A percentile compares a stretch with the other conserved stretches of the same genome.
Conservation (phyloP, 2,113 vertebrate genomes). For the Jaculus jaculus region DNA sequence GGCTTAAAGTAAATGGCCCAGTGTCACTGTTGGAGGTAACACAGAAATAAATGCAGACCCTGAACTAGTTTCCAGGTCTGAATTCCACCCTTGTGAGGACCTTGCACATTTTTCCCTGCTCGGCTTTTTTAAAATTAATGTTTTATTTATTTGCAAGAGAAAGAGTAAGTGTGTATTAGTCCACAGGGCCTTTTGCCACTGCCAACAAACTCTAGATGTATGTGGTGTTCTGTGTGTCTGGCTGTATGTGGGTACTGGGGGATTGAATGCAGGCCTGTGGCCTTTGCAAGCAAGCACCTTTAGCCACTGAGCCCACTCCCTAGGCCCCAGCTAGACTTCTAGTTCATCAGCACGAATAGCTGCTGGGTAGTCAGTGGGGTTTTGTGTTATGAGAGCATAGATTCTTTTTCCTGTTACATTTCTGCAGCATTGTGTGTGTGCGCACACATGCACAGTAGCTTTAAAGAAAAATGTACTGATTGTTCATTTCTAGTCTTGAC, state of each 20-base stretch:
- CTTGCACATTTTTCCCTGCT: neutral
- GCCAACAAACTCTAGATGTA: too few relatives aligned
- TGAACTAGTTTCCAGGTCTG: neutral
- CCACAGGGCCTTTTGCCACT: too few relatives aligned
- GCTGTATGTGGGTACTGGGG: too few relatives aligned
- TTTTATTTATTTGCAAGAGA: too few relatives aligned
- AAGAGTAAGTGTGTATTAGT: too few relatives aligned
- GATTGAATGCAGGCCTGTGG: too few relatives aligned
- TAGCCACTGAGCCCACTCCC: too few relatives aligned
- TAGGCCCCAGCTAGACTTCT: neutral
- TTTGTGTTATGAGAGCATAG: neutral
- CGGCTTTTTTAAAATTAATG: too few relatives aligned
- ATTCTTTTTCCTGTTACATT: neutral
- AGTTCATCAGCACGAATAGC: too few relatives aligned
- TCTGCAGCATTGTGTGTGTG: neutral
- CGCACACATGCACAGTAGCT: neutral
- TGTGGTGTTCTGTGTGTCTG: too few relatives aligned
- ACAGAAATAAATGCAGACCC: neutral
- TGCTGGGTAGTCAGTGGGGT: neutral
- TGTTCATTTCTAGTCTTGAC: neutral
- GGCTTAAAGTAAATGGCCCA: neutral
- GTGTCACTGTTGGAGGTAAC: neutral
- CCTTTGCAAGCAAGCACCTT: too few relatives aligned
- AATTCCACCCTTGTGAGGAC: neutral
- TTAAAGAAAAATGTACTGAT: neutral